Conservation (phyloP, 2,113 vertebrate species). For the Nibea albiflora region DNA sequence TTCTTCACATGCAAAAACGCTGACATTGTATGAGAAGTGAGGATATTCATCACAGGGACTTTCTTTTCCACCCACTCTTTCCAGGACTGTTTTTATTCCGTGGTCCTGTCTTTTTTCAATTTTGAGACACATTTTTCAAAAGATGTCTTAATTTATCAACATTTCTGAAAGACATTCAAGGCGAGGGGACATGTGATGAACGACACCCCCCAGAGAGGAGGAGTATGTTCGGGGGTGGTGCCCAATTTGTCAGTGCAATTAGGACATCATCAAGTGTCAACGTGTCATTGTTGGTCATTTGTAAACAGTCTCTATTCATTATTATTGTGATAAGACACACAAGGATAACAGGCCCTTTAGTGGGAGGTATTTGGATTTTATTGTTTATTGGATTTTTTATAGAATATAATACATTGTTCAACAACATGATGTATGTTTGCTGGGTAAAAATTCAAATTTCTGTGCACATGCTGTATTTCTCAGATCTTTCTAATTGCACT, state of each 20-base stretch:
- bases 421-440: background rate
- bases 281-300: background rate
- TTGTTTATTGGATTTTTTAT: too few relatives aligned
- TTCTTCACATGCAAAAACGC: background rate
- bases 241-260: background rate
- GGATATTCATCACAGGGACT: slow-evolving; percentile 5
- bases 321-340: background rate
- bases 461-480: background rate
- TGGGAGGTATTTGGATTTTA: background rate
- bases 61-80: background rate
- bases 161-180: background rate
- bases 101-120: background rate
- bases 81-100: background rate
- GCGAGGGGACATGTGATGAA: background rate
- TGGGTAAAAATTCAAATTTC: background rate
- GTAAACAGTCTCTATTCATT: background rate
- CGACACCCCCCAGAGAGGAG: background rate
- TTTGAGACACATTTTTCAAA: background rate
- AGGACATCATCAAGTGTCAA: background rate
- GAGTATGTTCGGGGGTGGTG: background rate
- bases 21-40: background rate
- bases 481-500: background rate
- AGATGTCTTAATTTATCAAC: background rate
- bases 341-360: background rate
- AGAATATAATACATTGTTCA: too few relatives aligned